Base-by-base conservation (phyloP, 2,888 invertebrate genomes). In the Palloptera scutellata region DNA sequence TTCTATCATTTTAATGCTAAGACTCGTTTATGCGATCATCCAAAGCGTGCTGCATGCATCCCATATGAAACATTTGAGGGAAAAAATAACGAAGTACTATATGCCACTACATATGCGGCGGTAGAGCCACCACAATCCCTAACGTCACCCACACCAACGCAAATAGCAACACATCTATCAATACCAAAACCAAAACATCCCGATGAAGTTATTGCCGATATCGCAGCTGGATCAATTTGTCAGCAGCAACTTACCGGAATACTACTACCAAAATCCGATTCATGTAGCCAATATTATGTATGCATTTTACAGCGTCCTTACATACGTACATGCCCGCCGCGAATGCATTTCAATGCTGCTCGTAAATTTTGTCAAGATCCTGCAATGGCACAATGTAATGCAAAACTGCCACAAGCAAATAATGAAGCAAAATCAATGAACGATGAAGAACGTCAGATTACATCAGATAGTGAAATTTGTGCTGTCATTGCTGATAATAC, bases 271-370 rank as follows among this genome's bases (percentile, higher is more conserved):
- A 75, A 76, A 53, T 61, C 63, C 5, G 74, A 70, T n/a, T 73
- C 76, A 2, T 80, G 80, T 42, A 68, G 68, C 4, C 74, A 78
- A 12, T 80, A 76, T 61, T 78, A 67, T 57, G 70, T 78, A 1
- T 80, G 80, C 65, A 74, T 72, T 61, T 64, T 73, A 0, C 72
- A 68, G 11, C 61, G 60, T 8, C 58, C 75, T 0, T 72, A 72
- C 10, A 59, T 73, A 10, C 75, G 73, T 0, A 48, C 63, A 1
- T 79, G 79, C 53, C 72, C 75, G 0, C 61, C 40, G 5, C 55
- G 67, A 13, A 68, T 76, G 53, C 78, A 79, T 11, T 79, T 77
- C 15, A 78, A 76, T 53, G 61, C 76, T 9, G 68, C 57, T 3
- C 70, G 65, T 1, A 67, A 60, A 4, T 70, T 66, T 30, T 78